A percentile compares a stretch with the other conserved stretches of the same genome.
phyloP scores from a whole-genome alignment of 2,888 invertebrate genomes.

The Lepidonotus clava region DNA sequence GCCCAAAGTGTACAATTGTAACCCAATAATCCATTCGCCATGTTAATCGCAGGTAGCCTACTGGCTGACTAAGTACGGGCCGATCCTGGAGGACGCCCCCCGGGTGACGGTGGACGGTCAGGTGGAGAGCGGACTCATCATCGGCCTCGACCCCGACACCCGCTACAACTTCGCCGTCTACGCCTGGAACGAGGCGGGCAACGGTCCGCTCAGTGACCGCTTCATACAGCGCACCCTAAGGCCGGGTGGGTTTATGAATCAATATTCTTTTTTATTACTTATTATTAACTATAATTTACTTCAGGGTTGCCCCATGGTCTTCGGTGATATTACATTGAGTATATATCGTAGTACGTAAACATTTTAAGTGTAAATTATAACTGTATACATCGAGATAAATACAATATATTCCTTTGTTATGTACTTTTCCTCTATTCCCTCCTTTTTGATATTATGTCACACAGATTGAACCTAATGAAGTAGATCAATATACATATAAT shows the following conservation, averaged over 20 bases:
- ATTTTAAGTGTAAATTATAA: no score
- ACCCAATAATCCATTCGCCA: background rate
- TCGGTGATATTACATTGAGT: no score
- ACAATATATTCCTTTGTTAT: no score
- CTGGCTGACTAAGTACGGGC: conserved; percentile 87
- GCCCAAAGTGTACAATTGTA: background rate
- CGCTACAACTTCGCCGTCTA: conserved; percentile 95
- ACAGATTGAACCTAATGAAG: no score
- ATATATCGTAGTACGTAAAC: no score
- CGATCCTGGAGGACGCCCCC: conserved; percentile 85
- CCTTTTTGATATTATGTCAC: no score
- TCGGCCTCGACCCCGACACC: conserved; percentile 94
- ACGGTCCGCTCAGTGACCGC: conserved; percentile 96
- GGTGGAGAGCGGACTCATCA: conserved; percentile 92
- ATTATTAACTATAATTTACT: no score
- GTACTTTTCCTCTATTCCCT: no score
- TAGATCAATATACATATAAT: no score
- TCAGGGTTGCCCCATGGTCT: no score
- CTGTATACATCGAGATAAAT: no score
- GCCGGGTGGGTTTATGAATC: conserved; percentile 71
- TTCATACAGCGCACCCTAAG: conserved; percentile 83
- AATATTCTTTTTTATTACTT: no score
- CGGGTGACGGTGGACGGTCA: conserved; percentile 86
- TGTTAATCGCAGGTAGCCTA: conserved; percentile 81
- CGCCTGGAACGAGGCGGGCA: conserved; percentile 97